A percentile compares a stretch with the other conserved stretches of the same genome.
These are phyloP conservation scores for Xestia rhomboidea DNA, from an alignment of 2,888 invertebrate species.

Conservation along the genomic window DNA sequence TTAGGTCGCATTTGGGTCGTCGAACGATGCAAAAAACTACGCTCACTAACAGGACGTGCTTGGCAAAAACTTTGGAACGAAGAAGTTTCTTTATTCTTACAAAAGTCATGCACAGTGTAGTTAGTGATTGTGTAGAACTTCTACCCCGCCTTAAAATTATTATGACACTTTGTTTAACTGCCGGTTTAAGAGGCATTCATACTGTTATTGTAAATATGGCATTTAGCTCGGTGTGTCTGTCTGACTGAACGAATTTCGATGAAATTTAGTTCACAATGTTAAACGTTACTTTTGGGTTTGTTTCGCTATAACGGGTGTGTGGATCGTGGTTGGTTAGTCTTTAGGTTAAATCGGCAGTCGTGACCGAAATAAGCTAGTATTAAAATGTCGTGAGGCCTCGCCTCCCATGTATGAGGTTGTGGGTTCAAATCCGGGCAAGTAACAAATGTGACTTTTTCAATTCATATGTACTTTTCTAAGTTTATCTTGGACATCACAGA, in stretches of 20 bases:
- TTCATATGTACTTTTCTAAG: too few relatives aligned
- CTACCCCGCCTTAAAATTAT: not conserved
- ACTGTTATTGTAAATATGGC: not conserved
- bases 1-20: too few relatives aligned
- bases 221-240: not conserved
- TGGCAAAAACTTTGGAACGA: too few relatives aligned
- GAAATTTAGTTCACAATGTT: not conserved
- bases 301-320: not conserved
- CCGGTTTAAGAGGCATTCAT: not conserved
- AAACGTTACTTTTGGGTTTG: not conserved
- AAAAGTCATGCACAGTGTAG: not conserved
- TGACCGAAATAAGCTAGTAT: not conserved
- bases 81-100: too few relatives aligned
- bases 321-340: not conserved
- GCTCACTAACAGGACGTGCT: too few relatives aligned
- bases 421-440: too few relatives aligned
- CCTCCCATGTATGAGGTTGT: too few relatives aligned
- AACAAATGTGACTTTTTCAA: too few relatives aligned
- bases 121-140: not conserved
- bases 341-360: not conserved
- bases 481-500: too few relatives aligned
- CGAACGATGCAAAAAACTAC: too few relatives aligned
- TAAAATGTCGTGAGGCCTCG: too few relatives aligned
- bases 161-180: not conserved
- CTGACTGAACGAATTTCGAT: not conserved